These are phyloP conservation scores for Nicator chloris DNA, from an alignment of 2,113 vertebrate genomes.

Conservation along the genomic window DNA sequence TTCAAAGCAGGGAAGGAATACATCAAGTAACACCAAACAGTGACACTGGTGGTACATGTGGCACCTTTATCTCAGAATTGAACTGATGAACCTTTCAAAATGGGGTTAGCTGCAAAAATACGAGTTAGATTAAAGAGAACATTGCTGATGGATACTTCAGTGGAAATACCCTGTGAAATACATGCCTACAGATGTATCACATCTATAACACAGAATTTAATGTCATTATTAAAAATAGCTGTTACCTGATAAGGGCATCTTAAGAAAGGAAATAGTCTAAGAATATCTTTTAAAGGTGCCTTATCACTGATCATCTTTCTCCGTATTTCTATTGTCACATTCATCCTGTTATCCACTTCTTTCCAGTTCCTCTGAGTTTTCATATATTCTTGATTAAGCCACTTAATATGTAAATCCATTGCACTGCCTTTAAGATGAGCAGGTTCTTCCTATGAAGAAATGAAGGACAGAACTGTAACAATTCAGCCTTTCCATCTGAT, in stretches of 20 bases:
- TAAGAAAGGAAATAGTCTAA: constrained; percentile 70
- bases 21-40: not conserved
- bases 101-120: not conserved
- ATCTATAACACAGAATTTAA: not conserved
- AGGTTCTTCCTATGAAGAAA: constrained; percentile 52
- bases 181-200: not conserved
- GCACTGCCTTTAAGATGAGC: not conserved
- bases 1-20: not conserved
- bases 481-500: not conserved
- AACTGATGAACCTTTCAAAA: not conserved
- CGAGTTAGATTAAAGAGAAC: not conserved
- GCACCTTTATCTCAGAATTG: not conserved
- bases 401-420: constrained; percentile 44
- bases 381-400: constrained; percentile 66
- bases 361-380: constrained; percentile 70
- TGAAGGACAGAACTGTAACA: not conserved
- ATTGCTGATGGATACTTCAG: not conserved
- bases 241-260: constrained; percentile 71
- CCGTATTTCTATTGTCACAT: constrained; percentile 58
- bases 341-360: constrained; percentile 70
- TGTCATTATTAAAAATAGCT: not conserved
- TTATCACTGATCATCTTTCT: constrained; percentile 59
- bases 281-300: constrained; percentile 63
- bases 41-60: not conserved
- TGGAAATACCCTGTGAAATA: not conserved